Base-by-base conservation (phyloP, 1,140 invertebrate genomes). In the Himalopsyche phryganea region DNA sequence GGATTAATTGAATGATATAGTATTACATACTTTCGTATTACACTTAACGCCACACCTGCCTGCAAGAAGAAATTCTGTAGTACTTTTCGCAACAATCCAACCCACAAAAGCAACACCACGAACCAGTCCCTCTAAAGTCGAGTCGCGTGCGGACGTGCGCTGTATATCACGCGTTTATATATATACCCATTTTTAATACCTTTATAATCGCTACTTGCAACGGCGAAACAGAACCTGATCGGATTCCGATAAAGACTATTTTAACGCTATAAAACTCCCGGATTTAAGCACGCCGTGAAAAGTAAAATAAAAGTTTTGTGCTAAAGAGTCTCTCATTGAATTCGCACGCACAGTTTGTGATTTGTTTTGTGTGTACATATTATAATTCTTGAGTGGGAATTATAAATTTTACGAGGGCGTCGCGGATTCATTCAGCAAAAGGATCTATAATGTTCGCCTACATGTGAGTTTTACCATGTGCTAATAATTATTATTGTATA, bases 361-460 rank as follows among this genome's bases (percentile, higher is more conserved):
- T 5, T 28, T 28, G 23, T 28, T 28, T 28, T 28, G 23, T 28
- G 23, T 5, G 9, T 28, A 28, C n/a, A 5, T 28, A 28, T 28
- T 9, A 28, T 5, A 9, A 5, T 28, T 28, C 3, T 45, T 19
- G 42, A 15, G 42, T 45, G 42, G 42, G 42, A 2, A 11, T 45
- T 17, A 6, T 10, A n/a, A 17, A 19, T 4, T 45, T 15, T 45
- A 20, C 9, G 42, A 6, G 18, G 42, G 42, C 23, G 23, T n/a
- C n/a, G n/a, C n/a, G 17, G 18, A 15, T 45, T 19, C 15, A 45
- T 45, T 45, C 42, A 45, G 23, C 23, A 5, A 19, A 17, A 17
- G 52, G 14, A 28, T n/a, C 23, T 28, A 9, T 5, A 4, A 61
- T 61, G 59, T 61, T 56, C 49, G 47, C 59, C 49, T 61, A 61